A percentile compares a stretch with the other conserved stretches of the same genome.
Evolutionary conservation across 2,888 invertebrate genomes (phyloP).

Genomic region (Clunio marinus): DNA sequence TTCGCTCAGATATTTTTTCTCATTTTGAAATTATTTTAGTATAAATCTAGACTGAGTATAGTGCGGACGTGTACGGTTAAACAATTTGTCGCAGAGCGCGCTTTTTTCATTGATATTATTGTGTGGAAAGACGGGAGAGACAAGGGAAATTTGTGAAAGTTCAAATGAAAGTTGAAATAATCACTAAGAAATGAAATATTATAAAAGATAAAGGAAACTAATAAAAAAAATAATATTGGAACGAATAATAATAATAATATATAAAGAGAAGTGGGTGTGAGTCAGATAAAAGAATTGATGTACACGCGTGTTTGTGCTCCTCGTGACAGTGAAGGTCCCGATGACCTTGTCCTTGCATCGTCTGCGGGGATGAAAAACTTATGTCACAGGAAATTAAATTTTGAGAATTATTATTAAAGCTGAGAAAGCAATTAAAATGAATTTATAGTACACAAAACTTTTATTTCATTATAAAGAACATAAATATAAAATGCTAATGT

Average conservation of each 20-base stretch:
- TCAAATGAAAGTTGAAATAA: too few relatives aligned
- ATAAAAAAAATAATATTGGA: too few relatives aligned
- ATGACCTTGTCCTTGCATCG: constrained; percentile 36
- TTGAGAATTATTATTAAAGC: background rate
- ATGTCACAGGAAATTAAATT: background rate
- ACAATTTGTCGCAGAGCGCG: constrained; percentile 6
- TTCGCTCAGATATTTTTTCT: background rate
- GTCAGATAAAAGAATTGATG: constrained; percentile 1
- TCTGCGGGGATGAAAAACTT: too few relatives aligned
- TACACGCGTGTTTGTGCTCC: background rate
- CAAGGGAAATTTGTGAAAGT: background rate
- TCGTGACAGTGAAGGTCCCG: constrained; percentile 31
- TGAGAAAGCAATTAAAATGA: background rate
- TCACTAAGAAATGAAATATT: too few relatives aligned
- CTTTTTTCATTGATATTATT: background rate
- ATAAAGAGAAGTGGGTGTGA: constrained; percentile 10
- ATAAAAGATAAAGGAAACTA: too few relatives aligned
- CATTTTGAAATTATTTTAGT: background rate
- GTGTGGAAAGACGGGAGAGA: background rate
- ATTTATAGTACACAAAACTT: background rate
- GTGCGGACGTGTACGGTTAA: background rate
- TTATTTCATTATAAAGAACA: background rate
- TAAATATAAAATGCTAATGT: constrained; percentile 49
- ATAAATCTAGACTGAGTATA: background rate
- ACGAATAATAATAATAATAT: too few relatives aligned